Conservation (phyloP, 30 jellyfish, hydroid and myxozoan genomes). For the Pseudorhiza aurosa region DNA sequence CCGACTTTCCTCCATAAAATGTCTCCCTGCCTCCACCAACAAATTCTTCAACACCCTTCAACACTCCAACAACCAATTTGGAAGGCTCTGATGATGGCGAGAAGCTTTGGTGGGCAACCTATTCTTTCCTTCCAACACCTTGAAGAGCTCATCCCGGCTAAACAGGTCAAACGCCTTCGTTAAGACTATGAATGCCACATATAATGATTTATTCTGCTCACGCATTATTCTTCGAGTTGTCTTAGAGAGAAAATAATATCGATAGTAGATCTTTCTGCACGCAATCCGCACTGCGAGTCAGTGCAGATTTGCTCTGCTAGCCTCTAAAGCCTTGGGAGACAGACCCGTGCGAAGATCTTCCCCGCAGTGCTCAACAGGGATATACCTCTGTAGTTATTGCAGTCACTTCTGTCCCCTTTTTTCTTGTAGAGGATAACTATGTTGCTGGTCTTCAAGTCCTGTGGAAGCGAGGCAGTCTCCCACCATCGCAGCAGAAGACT, state of each 20-base stretch:
- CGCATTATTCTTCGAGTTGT: conserved; percentile 38
- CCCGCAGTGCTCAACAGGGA: conserved; percentile 47
- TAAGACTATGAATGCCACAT: conserved; percentile 24
- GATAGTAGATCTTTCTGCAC: conserved; percentile 10
- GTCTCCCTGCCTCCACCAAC: no score
- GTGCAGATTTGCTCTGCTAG: conserved; percentile 35
- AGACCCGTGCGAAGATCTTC: conserved; percentile 18
- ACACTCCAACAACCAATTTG: no score
- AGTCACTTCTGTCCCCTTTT: conserved; percentile 52
- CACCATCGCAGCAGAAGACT: conserved; percentile 4
- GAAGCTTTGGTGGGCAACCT: conserved; percentile 41
- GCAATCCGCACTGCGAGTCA: conserved; percentile 50
- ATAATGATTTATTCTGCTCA: conserved; percentile 12
- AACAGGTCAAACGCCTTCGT: conserved; percentile 49
- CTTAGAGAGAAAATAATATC: conserved; percentile 36
- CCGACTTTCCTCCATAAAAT: no score
- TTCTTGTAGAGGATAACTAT: conserved; percentile 31
- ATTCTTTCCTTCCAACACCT: background rate
- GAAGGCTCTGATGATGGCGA: background rate
- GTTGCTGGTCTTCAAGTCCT: conserved; percentile 24
- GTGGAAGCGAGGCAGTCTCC: conserved; percentile 24
- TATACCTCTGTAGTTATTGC: conserved; percentile 57
- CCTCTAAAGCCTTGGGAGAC: conserved; percentile 2
- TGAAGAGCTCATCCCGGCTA: conserved; percentile 21
- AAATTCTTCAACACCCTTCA: no score